Base-by-base conservation (phyloP, 2,797 vertebrate genomes). In the Gambusia yucatana region DNA sequence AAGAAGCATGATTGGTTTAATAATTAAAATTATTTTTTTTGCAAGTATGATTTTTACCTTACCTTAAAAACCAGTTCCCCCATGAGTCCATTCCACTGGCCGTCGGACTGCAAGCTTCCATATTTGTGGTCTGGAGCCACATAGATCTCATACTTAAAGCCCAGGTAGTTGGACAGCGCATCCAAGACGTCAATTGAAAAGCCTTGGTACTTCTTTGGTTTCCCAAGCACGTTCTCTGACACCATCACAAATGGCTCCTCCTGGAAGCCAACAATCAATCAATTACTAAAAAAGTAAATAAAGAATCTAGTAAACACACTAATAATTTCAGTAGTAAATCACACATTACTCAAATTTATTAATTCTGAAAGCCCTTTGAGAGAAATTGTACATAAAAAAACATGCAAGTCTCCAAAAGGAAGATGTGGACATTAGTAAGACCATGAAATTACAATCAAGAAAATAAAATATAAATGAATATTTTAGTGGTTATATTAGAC, bases 161-260 rank as follows among this genome's bases (percentile, higher is more conserved):
- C 98, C 10, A 99, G 95, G 89, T 99, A 99, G 91, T 96, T 98
- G 76, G 98, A 96, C 84, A 99, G 96, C 75, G 98, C 97, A 85
- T 99, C 98, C 87, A 99, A 93, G 55, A 99, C 97, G 0, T 99
- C 98, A 10, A 99, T 98, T 78, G 98, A 99, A 90, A 96, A 99
- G 59, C 98, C 98, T 76, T 99, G 98, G 88, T 99, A 99, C 92
- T 98, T 99, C 94, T 99, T 99, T 0, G 98, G 98, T 88, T 99
- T 99, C 41, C 98, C 98, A 89, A 99, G 90, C 73, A 99, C 97
- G 63, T 99, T 99, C 94, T 99, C 98, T 17, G 98, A 99, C 72
- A 99, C 97, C 98, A 99, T 99, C 81, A 99, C 98, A 82, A 99
- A 99, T 9, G 98, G 98, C 89, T 99, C 98, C 95, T 99, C 98